These are phyloP conservation scores for Chloroceryle aenea DNA, from an alignment of 2,113 vertebrate species.

Conservation along the genomic window DNA sequence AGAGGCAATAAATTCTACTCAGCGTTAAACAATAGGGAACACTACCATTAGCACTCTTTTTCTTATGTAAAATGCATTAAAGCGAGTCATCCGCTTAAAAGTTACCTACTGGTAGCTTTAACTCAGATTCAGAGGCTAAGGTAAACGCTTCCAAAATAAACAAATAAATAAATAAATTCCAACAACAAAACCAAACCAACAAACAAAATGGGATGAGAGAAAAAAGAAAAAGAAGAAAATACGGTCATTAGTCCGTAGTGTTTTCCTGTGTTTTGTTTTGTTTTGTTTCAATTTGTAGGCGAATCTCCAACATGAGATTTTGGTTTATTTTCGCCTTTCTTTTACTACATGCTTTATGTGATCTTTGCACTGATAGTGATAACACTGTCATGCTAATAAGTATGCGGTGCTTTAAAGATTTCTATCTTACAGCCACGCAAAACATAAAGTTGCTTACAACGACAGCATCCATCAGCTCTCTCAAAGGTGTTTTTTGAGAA, in stretches of 20 bases:
- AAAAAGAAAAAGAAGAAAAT: neutral
- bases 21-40: conserved; percentile 35
- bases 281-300: neutral
- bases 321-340: neutral
- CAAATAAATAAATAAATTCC: too few species aligned
- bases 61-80: conserved; percentile 74
- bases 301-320: neutral
- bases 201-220: neutral
- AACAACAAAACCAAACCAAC: too few species aligned
- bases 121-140: conserved; percentile 56
- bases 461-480: neutral
- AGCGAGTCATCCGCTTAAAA: conserved; percentile 69
- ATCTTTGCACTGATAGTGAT: neutral
- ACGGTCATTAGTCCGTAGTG: neutral
- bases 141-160: neutral
- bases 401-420: neutral
- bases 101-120: conserved; percentile 59
- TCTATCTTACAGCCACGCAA: neutral
- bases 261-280: neutral
- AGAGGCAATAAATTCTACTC: conserved; percentile 52
- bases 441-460: neutral
- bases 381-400: neutral
- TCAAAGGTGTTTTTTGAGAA: neutral
- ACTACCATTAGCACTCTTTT: conserved; percentile 57
- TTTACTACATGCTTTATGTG: neutral